Base-by-base conservation (phyloP, 2,113 vertebrate genomes). In the Centropristis striata region DNA sequence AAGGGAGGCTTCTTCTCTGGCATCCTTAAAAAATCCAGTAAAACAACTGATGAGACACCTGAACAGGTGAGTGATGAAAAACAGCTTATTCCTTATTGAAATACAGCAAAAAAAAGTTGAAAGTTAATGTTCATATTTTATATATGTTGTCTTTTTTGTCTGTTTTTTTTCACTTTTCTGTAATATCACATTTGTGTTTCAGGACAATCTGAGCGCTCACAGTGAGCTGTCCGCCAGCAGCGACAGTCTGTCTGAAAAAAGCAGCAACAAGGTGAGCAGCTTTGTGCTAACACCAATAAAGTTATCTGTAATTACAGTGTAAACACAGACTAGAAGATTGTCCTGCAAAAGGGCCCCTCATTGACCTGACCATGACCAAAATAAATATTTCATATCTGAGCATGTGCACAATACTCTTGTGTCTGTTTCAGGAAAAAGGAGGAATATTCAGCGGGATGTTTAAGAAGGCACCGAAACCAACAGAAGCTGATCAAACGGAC, bases 231-330 rank as follows among this genome's bases (percentile, higher is more conserved):
- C 88, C 5, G 71, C 65, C 77, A 91, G 90, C 83, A 92, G 27
- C 13, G 81, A 92, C 80, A 92, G 86, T 80, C 69, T 89, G 80
- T 87, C 89, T 50, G 92, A 90, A 16, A 75, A 73, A 20, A 53
- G 23, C 60, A 41, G 23, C 55, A 46, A 39, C 39, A 86, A 88
- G 84, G 92, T 92, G 65, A 89, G 78, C 32, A 5, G 49, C 46
- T 49, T 21, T 25, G 25, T 21, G 42, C 41, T 2, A 44, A 37
- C 11, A 54, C 1, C 39, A 47, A 42, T 41, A 4, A 15, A 13
- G 16, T 67, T 28, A 53, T 53, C 27, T 83, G 4, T 23, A 20
- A 25, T 65, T 12, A 18, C 8, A 55, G 27, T 63, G 36, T 25
- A 64, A 20, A 78, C 47, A 72, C 51, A 61, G 46, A 8, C 16